Conservation (phyloP, 2,797 vertebrate species). For the Siniperca obscura region DNA sequence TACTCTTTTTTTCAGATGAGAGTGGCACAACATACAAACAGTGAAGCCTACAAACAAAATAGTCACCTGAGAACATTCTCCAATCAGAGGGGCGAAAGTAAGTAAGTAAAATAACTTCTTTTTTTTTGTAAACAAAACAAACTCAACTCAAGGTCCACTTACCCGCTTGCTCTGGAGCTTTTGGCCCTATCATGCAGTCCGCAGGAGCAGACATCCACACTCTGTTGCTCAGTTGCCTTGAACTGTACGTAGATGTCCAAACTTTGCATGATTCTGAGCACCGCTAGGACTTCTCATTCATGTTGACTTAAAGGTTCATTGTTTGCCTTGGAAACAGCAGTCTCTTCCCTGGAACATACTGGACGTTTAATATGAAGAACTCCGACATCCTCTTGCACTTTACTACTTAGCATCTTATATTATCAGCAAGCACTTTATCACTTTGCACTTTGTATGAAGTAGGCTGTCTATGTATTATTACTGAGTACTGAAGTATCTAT, state of each 20-base stretch:
- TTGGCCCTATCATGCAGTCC: background rate
- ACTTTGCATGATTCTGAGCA: background rate
- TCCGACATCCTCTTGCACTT: too few species aligned
- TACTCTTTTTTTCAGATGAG: background rate
- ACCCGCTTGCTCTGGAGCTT: background rate
- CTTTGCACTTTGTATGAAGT: too few species aligned
- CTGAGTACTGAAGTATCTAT: too few species aligned
- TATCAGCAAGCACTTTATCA: too few species aligned
- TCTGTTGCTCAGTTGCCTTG: slow-evolving; percentile 1
- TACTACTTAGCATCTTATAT: too few species aligned
- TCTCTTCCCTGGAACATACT: too few species aligned
- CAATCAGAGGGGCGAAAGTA: background rate
- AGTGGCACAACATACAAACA: background rate
- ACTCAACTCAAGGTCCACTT: background rate
- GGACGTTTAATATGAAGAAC: too few species aligned
- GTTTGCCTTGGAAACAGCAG: too few species aligned
- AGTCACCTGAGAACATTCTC: background rate
- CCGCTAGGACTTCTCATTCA: background rate
- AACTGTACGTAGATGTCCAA: background rate
- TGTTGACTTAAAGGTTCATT: too few species aligned
- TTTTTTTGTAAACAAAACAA: background rate
- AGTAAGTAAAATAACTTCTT: background rate
- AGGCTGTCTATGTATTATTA: too few species aligned
- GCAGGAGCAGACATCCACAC: background rate
- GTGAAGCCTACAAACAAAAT: background rate